Base-by-base conservation (phyloP, 1,140 invertebrate genomes). In the Leptinotarsa defecta region DNA sequence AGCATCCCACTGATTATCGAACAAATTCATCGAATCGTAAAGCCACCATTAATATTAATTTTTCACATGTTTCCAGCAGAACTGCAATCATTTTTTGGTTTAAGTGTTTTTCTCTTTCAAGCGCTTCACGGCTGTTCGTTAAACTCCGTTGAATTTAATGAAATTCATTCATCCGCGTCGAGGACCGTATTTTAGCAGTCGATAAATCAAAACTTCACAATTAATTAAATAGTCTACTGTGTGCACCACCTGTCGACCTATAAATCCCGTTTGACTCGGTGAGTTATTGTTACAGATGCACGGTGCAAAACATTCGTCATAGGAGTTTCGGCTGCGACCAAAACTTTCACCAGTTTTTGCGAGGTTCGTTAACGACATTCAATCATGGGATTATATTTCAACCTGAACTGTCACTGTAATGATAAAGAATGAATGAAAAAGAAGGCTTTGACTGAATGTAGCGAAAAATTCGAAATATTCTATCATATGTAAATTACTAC, bases 191-290 rank as follows among this genome's bases (percentile, higher is more conserved):
- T 65, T 65, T 19, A 65, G 68, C 68, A 34, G 19, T 13, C 27
- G 19, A 69, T 69, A 48, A 69, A 69, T 69, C 68, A 69, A 69
- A 69, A 69, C 68, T 69, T 69, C n/a, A 69, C 68, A 69, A 69
- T 69, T 69, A 69, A 69, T 69, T 69, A 69, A 69, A 69, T 48
- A 49, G 68, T 43, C 68, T 48, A 48, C 43, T 34, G 34, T 49
- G n/a, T 34, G 27, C 15, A n/a, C 27, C 68, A 69, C 68, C 68
- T 69, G 68, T 69, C 68, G 68, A 48, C 24, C 68, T 69, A 69
- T 69, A 69, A 69, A 69, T 69, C 48, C 8, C 8, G 27, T 43
- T 69, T 22, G 27, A 69, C 68, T 69, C n/a, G 34, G 19, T 48
- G 43, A 69, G 43, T 49, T 69, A 67, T 67, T 67, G 64, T 67